These are phyloP conservation scores for Cremastinae sp. DNA, from an alignment of 2,888 invertebrate genomes.

Conservation along the genomic window DNA sequence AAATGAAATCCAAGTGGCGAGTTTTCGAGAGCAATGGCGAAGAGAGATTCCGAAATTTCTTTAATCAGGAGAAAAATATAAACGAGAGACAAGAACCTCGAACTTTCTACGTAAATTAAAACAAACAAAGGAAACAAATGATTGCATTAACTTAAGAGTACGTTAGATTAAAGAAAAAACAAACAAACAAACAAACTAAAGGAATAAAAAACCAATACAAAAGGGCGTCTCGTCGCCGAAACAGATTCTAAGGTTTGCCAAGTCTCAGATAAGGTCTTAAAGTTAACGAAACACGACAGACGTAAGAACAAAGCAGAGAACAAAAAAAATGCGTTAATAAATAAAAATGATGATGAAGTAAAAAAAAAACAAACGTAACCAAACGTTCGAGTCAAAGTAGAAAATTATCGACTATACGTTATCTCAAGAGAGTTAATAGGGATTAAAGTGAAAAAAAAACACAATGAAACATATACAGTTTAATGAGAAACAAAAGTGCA, in stretches of 20 bases:
- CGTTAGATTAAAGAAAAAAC: conserved; percentile 48
- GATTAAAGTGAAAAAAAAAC: conserved; percentile 33
- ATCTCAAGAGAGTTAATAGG: conserved; percentile 55
- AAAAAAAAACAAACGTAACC: conserved; percentile 54
- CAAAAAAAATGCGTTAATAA: conserved; percentile 21
- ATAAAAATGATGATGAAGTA: conserved; percentile 48
- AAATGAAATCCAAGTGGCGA: conserved; percentile 34
- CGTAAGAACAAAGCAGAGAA: conserved; percentile 57
- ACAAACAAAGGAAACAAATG: conserved; percentile 16
- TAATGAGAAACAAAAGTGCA: conserved; percentile 64
- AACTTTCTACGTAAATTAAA: conserved; percentile 47
- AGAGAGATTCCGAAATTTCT: conserved; percentile 26
- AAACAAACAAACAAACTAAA: conserved; percentile 36
- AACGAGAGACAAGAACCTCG: conserved; percentile 49
- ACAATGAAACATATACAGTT: conserved; percentile 65
- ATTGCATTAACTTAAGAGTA: conserved; percentile 59
- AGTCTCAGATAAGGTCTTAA: conserved; percentile 68
- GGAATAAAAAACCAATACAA: conserved; percentile 41
- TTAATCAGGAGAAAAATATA: conserved; percentile 33
- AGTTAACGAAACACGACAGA: conserved; percentile 31
- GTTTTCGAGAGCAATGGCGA: conserved; percentile 28
- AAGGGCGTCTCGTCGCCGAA: conserved; percentile 63
- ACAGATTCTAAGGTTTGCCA: conserved; percentile 74
- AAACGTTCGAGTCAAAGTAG: conserved; percentile 57
- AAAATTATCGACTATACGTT: conserved; percentile 68